Conservation (phyloP, 1,140 invertebrate species). For the Heliconius himera region DNA sequence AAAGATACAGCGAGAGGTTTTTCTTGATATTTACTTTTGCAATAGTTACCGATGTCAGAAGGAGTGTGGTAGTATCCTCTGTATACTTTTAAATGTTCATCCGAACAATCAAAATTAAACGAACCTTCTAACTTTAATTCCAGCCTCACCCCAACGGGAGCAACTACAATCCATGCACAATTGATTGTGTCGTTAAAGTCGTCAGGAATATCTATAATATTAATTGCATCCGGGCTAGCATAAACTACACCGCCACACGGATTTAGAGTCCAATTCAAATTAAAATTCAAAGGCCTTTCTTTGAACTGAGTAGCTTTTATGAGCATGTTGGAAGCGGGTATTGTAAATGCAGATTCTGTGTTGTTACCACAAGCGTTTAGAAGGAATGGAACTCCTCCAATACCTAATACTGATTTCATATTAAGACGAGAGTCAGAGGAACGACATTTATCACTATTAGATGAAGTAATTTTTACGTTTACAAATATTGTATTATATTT, state of each 20-base stretch:
- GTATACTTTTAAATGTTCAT: slow-evolving; percentile 84
- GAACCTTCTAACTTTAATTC: slow-evolving; percentile 80
- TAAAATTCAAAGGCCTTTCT: slow-evolving; percentile 53
- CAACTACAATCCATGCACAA: slow-evolving; percentile 85
- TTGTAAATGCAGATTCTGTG: slow-evolving; percentile 45
- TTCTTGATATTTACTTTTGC: slow-evolving; percentile 80
- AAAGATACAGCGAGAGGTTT: slow-evolving; percentile 56
- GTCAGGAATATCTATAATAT: slow-evolving; percentile 59
- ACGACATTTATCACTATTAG: slow-evolving; percentile 47
- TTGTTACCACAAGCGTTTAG: slow-evolving; percentile 67
- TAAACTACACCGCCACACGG: slow-evolving; percentile 84
- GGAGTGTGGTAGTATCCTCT: slow-evolving; percentile 80
- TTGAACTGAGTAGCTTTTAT: slow-evolving; percentile 57
- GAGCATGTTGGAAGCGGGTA: slow-evolving; percentile 55
- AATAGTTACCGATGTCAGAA: slow-evolving; percentile 84
- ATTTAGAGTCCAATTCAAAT: slow-evolving; percentile 74
- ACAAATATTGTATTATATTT: slow-evolving; percentile 56
- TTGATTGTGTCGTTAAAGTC: slow-evolving; percentile 72
- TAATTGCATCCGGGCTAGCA: slow-evolving; percentile 61
- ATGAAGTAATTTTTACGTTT: slow-evolving; percentile 47
- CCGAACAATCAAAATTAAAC: slow-evolving; percentile 79
- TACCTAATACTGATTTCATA: slow-evolving; percentile 42
- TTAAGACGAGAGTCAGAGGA: slow-evolving; percentile 53
- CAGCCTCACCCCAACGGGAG: slow-evolving; percentile 81
- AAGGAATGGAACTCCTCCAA: slow-evolving; percentile 30